These are phyloP conservation scores for Malurus splendens DNA, from an alignment of 2,797 vertebrate genomes.

Conservation along the genomic window DNA sequence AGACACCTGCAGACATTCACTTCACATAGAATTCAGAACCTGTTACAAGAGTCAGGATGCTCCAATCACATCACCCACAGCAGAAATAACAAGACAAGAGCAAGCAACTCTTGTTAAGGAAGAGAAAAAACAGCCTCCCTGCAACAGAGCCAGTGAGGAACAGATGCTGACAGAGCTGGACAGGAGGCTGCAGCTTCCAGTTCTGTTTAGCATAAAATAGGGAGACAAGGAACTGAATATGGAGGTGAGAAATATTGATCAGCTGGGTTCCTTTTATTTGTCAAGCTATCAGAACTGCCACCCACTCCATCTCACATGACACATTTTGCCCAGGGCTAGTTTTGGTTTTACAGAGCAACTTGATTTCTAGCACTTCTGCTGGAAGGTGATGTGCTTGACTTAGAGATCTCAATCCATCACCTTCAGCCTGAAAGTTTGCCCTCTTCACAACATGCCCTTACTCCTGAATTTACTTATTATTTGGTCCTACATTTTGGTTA, in stretches of 20 bases:
- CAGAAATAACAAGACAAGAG: not conserved
- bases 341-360: not conserved
- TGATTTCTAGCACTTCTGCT: not conserved
- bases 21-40: not conserved
- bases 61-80: not conserved
- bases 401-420: not conserved
- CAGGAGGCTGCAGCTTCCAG: not conserved
- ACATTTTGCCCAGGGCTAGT: not conserved
- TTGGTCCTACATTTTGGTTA: not conserved
- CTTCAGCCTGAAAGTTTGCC: not conserved
- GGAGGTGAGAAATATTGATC: not conserved
- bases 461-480: not conserved
- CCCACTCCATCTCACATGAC: not conserved
- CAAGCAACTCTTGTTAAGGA: not conserved
- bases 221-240: not conserved
- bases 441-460: not conserved
- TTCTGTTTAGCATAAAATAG: not conserved
- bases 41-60: not conserved
- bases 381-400: not conserved
- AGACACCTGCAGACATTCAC: not conserved
- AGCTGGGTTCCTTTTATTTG: not conserved
- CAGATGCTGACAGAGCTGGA: not conserved
- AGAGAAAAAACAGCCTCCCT: not conserved
- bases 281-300: not conserved
- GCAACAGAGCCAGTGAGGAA: fast-evolving